Evolutionary conservation across 2,888 invertebrate genomes (phyloP).

Genomic region (Neocrepidodera transversa): DNA sequence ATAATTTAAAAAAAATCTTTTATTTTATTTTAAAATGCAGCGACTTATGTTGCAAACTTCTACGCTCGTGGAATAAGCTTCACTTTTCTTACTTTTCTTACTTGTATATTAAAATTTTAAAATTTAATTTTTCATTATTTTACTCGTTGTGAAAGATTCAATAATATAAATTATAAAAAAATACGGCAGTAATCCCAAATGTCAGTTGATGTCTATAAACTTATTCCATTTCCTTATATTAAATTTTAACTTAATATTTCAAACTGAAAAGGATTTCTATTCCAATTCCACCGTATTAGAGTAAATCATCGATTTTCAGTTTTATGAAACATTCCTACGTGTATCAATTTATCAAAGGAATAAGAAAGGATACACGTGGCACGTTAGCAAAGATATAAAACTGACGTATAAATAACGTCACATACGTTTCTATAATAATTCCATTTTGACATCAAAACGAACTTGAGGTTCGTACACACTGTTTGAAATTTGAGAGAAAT

Average conservation of each 20-base stretch:
- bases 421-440: neutral
- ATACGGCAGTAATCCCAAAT: too few relatives aligned
- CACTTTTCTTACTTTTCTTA: too few relatives aligned
- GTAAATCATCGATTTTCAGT: constrained; percentile 1
- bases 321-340: neutral
- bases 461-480: neutral
- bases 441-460: neutral
- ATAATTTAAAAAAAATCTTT: too few relatives aligned
- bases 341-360: constrained; percentile 1
- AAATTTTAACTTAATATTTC: constrained; percentile 8
- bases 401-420: neutral
- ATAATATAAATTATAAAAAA: too few relatives aligned
- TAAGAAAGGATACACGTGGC: neutral
- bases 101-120: too few relatives aligned
- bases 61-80: too few relatives aligned
- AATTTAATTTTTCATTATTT: too few relatives aligned
- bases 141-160: too few relatives aligned
- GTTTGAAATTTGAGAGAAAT: too few relatives aligned
- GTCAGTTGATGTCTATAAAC: too few relatives aligned
- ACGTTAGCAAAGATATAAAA: neutral
- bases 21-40: too few relatives aligned
- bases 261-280: constrained; percentile 4
- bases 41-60: too few relatives aligned
- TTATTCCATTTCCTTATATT: neutral
- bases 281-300: neutral